These are phyloP conservation scores for Protonibea diacanthus DNA, from an alignment of 2,797 vertebrate genomes.

Conservation along the genomic window DNA sequence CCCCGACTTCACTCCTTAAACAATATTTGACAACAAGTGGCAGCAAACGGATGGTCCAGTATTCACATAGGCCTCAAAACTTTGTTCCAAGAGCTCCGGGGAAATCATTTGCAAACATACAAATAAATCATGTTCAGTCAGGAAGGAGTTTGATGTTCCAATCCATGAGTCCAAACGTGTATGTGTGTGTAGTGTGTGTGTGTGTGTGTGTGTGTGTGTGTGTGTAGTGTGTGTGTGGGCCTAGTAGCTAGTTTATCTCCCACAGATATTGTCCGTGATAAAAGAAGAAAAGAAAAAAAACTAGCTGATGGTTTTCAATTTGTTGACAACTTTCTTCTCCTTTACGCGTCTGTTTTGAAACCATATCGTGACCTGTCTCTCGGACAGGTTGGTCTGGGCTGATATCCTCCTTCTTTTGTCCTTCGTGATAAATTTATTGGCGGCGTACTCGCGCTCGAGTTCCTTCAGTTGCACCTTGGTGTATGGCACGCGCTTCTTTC, in stretches of 20 bases:
- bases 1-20: constrained; percentile 53
- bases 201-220: constrained; percentile 38
- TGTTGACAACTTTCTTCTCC: constrained; percentile 99
- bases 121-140: constrained; percentile 72
- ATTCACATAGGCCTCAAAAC: constrained; percentile 40
- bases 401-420: constrained; percentile 99
- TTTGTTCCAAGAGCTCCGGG: constrained; percentile 68
- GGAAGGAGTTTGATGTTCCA: constrained; percentile 51
- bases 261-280: constrained; percentile 57
- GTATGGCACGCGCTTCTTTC: constrained; percentile 98
- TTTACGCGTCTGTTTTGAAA: constrained; percentile 99
- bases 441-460: constrained; percentile 98
- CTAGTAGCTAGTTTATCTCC: constrained; percentile 46
- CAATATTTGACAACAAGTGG: constrained; percentile 66
- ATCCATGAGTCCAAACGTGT: constrained; percentile 57
- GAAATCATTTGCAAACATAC: constrained; percentile 66
- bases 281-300: constrained; percentile 54
- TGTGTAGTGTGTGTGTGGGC: constrained; percentile 8
- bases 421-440: constrained; percentile 99
- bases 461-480: constrained; percentile 99
- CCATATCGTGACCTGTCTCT: constrained; percentile 99
- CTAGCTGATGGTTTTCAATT: constrained; percentile 98
- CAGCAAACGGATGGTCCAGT: constrained; percentile 46
- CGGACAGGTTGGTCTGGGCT: constrained; percentile 96
- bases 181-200: constrained; percentile 37